Conservation (phyloP, 2,888 invertebrate species). For the Trichacis sp. region DNA sequence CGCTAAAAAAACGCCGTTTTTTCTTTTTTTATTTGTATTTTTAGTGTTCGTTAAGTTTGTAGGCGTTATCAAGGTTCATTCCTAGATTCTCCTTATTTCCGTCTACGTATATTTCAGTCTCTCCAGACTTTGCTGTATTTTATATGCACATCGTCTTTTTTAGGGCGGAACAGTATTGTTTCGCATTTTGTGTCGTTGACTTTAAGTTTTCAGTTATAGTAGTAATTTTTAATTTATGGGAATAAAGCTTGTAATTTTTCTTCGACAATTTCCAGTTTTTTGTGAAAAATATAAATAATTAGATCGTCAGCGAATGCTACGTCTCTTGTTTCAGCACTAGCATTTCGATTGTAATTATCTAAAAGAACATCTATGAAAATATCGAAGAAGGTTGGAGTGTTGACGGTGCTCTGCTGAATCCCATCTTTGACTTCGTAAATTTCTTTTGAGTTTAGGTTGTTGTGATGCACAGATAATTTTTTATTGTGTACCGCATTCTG, state of each 20-base stretch:
- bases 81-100: conserved; percentile 33
- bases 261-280: not conserved
- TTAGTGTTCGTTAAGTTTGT: conserved; percentile 28
- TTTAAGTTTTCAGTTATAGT: conserved; percentile 31
- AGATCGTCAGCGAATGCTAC: conserved; percentile 34
- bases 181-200: conserved; percentile 29
- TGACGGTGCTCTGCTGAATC: conserved; percentile 29
- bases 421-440: conserved; percentile 16
- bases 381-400: conserved; percentile 42
- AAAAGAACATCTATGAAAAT: conserved; percentile 32
- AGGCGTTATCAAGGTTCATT: conserved; percentile 24
- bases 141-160: not conserved
- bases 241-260: conserved; percentile 10
- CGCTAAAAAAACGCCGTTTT: conserved; percentile 26
- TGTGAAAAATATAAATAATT: conserved; percentile 18
- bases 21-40: conserved; percentile 34
- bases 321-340: not conserved
- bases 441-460: not conserved
- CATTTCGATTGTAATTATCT: conserved; percentile 17
- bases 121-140: conserved; percentile 9
- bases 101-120: conserved; percentile 12
- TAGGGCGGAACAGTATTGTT: conserved; percentile 32
- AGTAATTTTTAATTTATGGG: conserved; percentile 22
- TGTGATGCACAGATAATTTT: conserved; percentile 13
- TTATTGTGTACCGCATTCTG: conserved; percentile 26